Conservation (phyloP, 1,140 invertebrate species). For the Microplitis demolitor region DNA sequence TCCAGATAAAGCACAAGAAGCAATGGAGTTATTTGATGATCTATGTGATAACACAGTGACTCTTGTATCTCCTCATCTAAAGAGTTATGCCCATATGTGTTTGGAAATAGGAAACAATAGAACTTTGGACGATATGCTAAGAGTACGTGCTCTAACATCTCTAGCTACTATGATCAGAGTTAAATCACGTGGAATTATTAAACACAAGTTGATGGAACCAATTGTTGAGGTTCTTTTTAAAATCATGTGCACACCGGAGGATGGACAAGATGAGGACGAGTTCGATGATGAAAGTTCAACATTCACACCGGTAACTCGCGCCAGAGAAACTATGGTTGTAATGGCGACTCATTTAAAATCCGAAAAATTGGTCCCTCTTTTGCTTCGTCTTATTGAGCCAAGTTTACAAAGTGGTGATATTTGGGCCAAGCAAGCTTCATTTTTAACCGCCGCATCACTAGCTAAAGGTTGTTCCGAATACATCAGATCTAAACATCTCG, state of each 20-base stretch:
- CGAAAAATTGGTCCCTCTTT: constrained; percentile 74
- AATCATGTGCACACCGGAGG: constrained; percentile 68
- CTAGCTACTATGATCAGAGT: constrained; percentile 68
- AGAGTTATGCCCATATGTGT: constrained; percentile 70
- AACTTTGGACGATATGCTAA: constrained; percentile 64
- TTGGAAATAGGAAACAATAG: constrained; percentile 66
- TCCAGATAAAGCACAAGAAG: constrained; percentile 67
- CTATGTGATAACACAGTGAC: constrained; percentile 71
- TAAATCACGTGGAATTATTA: constrained; percentile 78
- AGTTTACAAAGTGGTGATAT: constrained; percentile 66
- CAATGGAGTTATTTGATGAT: constrained; percentile 76
- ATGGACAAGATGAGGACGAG: constrained; percentile 69
- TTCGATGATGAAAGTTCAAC: constrained; percentile 66
- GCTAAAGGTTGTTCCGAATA: constrained; percentile 82
- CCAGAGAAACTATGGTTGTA: constrained; percentile 76
- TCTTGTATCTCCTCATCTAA: constrained; percentile 70
- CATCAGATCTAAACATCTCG: constrained; percentile 74
- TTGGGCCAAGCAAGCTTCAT: constrained; percentile 72
- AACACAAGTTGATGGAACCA: constrained; percentile 74
- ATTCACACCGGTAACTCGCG: constrained; percentile 68
- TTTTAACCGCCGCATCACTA: constrained; percentile 74
- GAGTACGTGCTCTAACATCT: constrained; percentile 72
- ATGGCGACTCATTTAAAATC: constrained; percentile 78
- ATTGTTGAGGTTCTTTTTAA: constrained; percentile 73
- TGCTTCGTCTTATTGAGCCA: constrained; percentile 69